These are phyloP conservation scores for Amazona guildingii DNA, from an alignment of 2,113 vertebrate species.

Conservation along the genomic window DNA sequence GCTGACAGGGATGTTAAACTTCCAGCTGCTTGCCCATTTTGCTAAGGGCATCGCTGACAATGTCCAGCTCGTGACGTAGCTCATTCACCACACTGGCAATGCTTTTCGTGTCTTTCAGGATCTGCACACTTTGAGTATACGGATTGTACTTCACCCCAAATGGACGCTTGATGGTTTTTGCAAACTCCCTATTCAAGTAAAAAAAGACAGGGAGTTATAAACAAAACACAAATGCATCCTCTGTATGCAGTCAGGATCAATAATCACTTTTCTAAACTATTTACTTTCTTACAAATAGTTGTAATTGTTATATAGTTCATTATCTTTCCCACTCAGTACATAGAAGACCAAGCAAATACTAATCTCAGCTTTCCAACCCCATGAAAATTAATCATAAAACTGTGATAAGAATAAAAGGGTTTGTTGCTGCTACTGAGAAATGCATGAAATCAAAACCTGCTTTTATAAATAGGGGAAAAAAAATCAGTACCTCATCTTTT, in stretches of 20 bases:
- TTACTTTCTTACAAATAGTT: background rate
- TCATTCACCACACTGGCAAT: slow-evolving; percentile 89
- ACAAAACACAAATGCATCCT: background rate
- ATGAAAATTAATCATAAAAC: background rate
- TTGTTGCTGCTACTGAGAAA: background rate
- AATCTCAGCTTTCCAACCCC: background rate
- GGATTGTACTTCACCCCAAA: slow-evolving; percentile 96
- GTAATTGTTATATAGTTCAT: background rate
- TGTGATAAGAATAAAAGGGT: background rate
- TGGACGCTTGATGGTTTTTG: slow-evolving; percentile 95
- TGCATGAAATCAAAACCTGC: background rate
- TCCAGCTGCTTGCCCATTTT: slow-evolving; percentile 87
- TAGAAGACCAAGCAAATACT: background rate
- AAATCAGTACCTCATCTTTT: slow-evolving; percentile 89
- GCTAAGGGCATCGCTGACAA: slow-evolving; percentile 88
- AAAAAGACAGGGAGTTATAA: background rate
- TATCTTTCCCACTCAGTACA: background rate
- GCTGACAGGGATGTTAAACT: slow-evolving; percentile 66
- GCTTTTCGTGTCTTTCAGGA: slow-evolving; percentile 89
- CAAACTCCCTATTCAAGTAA: slow-evolving; percentile 86
- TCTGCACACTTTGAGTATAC: slow-evolving; percentile 91
- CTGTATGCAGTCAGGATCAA: background rate
- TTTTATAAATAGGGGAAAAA: background rate
- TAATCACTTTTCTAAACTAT: background rate
- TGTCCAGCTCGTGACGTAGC: slow-evolving; percentile 89